Evolutionary conservation across 2,888 invertebrate species (phyloP), one percentile per base, ranked within the genome.

Genomic region (Ectemnius continuus): DNA sequence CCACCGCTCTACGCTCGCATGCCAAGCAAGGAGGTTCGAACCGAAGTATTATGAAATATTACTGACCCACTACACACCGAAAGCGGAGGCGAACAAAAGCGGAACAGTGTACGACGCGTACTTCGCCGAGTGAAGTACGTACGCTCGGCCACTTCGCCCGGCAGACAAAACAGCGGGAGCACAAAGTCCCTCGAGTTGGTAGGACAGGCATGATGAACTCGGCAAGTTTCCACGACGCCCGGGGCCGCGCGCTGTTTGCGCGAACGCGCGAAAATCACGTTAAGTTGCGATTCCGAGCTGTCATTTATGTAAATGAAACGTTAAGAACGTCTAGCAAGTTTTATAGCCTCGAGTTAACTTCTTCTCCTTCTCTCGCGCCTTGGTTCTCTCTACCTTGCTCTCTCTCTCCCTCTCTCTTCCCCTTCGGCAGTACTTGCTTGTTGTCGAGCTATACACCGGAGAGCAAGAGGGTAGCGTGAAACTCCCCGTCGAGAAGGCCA

Each of bases 301-400:
- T 75, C 77, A 79, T 82, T 81, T 81, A 80, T 84, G 84, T 78
- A 85, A 84, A 84, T 84, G 79, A 73, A 79, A 79, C 79, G 67
- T 82, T 86, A 84, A 82, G 80, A 77, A 81, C 74, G 82, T 84
- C 81, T 81, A 82, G 79, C 78, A 83, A 82, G 80, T 84, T 85
- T 86, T 82, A 85, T 82, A 73, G 78, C 67, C 61, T 52, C 73
- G 70, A 76, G 77, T 78, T 79, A 75, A 73, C 80, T 67, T 45
- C 67, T 66, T 52, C 56, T 26, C 62, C 58, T 65, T 58, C 67
- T 70, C 75, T 61, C 63, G 63, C 65, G 48, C 73, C 65, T 61
- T 68, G 57, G 67, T 28, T 23, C 23, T 23, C 23, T 23, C 20
- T 20, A 1, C 2, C 66, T 48, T 48, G 52, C 58, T 14, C 58